phyloP scores from a whole-genome alignment of 1,140 invertebrate species.

The Nixonia krombeini region DNA sequence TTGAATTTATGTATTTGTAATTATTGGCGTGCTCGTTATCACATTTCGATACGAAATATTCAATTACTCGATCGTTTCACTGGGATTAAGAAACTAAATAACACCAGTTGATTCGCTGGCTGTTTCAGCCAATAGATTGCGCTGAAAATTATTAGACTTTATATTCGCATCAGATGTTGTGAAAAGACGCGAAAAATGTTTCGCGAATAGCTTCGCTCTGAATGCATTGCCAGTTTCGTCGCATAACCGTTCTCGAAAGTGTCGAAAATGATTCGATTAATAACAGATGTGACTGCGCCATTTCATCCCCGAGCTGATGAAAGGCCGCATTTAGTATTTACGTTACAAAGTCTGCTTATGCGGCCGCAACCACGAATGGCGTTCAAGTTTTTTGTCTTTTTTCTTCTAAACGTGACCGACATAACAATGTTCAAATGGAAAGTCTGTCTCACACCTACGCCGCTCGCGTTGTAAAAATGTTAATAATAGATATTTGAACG shows the following conservation, averaged over 20 bases:
- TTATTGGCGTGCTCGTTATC: too few relatives aligned
- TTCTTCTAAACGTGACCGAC: conserved; percentile 1
- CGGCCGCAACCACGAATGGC: background rate
- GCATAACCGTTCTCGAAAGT: background rate
- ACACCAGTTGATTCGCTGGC: background rate
- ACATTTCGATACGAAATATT: too few relatives aligned
- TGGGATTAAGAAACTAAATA: background rate
- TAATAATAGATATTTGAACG: conserved; percentile 7
- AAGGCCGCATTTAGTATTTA: conserved; percentile 6
- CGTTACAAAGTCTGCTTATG: background rate
- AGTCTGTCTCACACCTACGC: background rate
- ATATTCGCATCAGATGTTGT: background rate
- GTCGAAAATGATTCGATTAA: background rate
- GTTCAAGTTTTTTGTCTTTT: background rate
- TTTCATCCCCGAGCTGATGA: conserved; percentile 1
- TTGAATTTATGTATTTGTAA: too few relatives aligned
- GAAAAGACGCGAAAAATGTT: background rate
- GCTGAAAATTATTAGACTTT: background rate
- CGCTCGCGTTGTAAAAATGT: conserved; percentile 4
- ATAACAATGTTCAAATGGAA: conserved; percentile 2
- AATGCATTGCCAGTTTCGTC: background rate
- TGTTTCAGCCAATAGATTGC: background rate
- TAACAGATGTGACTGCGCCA: conserved; percentile 2
- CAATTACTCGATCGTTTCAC: too few relatives aligned
- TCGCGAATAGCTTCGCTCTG: too few relatives aligned